phyloP scores from a whole-genome alignment of 2,113 vertebrate genomes.

The Pterophyllum scalare region DNA sequence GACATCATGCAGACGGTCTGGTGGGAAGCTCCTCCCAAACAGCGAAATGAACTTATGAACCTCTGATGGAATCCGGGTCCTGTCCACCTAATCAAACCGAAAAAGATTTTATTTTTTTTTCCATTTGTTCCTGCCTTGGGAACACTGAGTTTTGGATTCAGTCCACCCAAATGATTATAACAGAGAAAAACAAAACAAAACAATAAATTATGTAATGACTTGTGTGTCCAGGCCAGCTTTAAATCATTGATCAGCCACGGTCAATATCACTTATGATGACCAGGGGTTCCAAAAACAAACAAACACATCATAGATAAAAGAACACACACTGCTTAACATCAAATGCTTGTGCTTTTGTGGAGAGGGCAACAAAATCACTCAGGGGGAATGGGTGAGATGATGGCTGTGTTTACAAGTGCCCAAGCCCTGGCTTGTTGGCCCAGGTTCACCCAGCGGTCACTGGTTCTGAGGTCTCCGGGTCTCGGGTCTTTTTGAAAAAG shows the following conservation, averaged over 20 bases:
- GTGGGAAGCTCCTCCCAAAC: slow-evolving; percentile 26
- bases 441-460: slow-evolving; percentile 82
- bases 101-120: slow-evolving; percentile 11
- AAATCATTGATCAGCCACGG: slow-evolving; percentile 32
- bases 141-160: slow-evolving; percentile 13
- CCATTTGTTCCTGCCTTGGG: slow-evolving; percentile 21
- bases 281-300: slow-evolving; percentile 41
- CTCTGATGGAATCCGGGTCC: slow-evolving; percentile 42
- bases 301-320: slow-evolving; percentile 33
- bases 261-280: slow-evolving; percentile 18
- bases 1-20: slow-evolving; percentile 22
- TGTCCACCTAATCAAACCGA: slow-evolving; percentile 35
- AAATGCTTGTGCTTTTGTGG: slow-evolving; percentile 59
- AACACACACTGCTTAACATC: slow-evolving; percentile 48
- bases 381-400: slow-evolving; percentile 72
- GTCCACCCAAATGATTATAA: slow-evolving; percentile 1
- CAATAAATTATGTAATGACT: not conserved
- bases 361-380: slow-evolving; percentile 64
- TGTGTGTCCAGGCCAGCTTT: not conserved
- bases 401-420: slow-evolving; percentile 75
- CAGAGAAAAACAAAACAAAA: not conserved
- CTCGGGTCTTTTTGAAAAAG: slow-evolving; percentile 83
- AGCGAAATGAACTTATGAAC: slow-evolving; percentile 61
- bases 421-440: slow-evolving; percentile 62
- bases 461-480: slow-evolving; percentile 79